Conservation (phyloP, 2,888 invertebrate species). For the Phlogophora meticulosa region DNA sequence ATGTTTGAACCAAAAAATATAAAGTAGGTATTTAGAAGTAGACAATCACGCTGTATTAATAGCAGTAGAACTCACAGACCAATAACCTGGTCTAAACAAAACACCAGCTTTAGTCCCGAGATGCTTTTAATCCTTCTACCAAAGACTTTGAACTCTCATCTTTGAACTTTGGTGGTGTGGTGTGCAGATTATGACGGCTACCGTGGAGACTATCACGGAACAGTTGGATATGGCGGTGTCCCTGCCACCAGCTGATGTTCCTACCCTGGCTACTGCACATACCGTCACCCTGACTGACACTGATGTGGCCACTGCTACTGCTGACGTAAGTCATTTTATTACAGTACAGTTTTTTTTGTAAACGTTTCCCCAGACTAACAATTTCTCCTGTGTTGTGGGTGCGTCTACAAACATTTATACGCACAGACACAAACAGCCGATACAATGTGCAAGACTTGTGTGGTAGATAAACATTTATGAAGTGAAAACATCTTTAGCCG, state of each 20-base stretch:
- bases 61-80: conserved; percentile 51
- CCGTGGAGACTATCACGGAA: conserved; percentile 98
- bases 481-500: too few species aligned
- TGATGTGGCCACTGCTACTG: conserved; percentile 94
- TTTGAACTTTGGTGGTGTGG: conserved; percentile 48
- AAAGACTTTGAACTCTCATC: conserved; percentile 19
- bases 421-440: too few species aligned
- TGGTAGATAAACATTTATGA: too few species aligned
- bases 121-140: conserved; percentile 35
- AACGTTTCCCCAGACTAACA: too few species aligned
- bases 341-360: too few species aligned
- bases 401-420: too few species aligned
- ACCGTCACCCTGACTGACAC: conserved; percentile 97
- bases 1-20: background rate
- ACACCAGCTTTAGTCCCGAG: too few species aligned
- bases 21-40: conserved; percentile 49
- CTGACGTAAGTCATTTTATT: conserved; percentile 84
- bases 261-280: conserved; percentile 95
- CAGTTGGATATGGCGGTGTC: conserved; percentile 97
- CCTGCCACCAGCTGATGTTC: conserved; percentile 93
- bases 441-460: too few species aligned
- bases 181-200: conserved; percentile 97
- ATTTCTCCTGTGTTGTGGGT: too few species aligned
- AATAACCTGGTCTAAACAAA: too few species aligned
- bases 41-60: conserved; percentile 54